Evolutionary conservation across 2,888 invertebrate genomes (phyloP), one percentile per base, ranked within the genome.

Genomic region (Rapana venosa): DNA sequence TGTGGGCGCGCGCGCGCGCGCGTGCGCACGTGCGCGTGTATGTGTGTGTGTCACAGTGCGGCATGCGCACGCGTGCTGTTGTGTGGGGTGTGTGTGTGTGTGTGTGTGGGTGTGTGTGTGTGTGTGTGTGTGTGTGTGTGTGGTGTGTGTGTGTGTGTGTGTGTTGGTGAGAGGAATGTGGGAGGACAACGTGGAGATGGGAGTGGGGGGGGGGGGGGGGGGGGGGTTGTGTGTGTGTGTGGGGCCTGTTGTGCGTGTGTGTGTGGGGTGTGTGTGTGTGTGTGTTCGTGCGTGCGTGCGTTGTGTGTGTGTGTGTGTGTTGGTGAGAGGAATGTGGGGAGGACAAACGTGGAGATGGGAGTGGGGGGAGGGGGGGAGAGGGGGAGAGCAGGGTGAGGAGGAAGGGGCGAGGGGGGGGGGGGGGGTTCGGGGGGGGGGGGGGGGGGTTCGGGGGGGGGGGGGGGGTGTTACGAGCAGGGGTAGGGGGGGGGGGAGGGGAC

Each of bases 81-180:
- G 47, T 36, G 11, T 84, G 84, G 61, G 6, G 66, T 87, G 66
- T 58, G 11, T 85, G 86, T 56, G 61, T 22, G 86, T 17, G 86
- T 86, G 58, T 61, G 26, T 86, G 61, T 61, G 61, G 58, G 61
- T 86, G 61, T 86, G 58, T 58, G n/a, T 86, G 81, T 81, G 11
- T 81, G 81, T 32, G 32, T 81, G 81, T 26, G 26, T 66, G 66
- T 66, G 66, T 66, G 17, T 66, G 6, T 66, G 26, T 66, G 66
- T 66, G 66, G 17, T 66, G 13, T 66, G 6, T 66, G 26, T 66
- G 66, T 66, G 6, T 66, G 17, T 66, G 6, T 66, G 66, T 66
- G 66, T 66, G 66, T 66, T 66, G 2, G 66, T 66, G 66, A 22
- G 66, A 22, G 47, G 4, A 47, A 47, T 47, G 47, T 47, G 47